Percentiles rank a stretch among this genome's conserved stretches.
These are phyloP conservation scores for Oligia strigilis DNA, from an alignment of 2,888 invertebrate genomes.

Conservation along the genomic window DNA sequence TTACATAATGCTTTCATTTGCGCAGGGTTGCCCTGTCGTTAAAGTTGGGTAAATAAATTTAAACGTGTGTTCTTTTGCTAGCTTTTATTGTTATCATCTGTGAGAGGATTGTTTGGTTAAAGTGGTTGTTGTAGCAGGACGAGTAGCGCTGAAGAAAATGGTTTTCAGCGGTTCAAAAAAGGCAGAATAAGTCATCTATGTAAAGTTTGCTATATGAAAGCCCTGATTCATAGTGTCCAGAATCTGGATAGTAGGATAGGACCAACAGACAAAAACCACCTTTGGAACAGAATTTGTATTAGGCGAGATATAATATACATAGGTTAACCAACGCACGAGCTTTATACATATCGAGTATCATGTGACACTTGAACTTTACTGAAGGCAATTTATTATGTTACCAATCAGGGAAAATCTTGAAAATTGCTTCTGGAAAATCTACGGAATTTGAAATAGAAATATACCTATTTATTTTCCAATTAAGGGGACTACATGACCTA, in stretches of 20 bases:
- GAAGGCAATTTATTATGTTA: not conserved
- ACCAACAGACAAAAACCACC: not conserved
- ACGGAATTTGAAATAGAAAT: too few relatives aligned
- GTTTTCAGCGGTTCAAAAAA: not conserved
- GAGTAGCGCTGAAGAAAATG: not conserved
- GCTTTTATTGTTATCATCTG: constrained; percentile 15
- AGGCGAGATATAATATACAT: not conserved
- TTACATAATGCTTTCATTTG: constrained; percentile 67
- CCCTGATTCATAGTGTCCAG: too few relatives aligned
- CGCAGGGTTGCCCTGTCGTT: constrained; percentile 37
- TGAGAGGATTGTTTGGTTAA: not conserved
- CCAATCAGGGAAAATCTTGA: not conserved
- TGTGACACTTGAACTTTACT: not conserved
- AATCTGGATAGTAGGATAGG: not conserved
- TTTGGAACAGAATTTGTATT: not conserved
- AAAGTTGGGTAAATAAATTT: constrained; percentile 42
- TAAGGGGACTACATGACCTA: too few relatives aligned
- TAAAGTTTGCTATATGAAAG: too few relatives aligned
- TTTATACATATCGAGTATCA: not conserved
- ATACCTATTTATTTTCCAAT: too few relatives aligned
- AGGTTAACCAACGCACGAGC: not conserved
- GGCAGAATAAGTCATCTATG: too few relatives aligned
- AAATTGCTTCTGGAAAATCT: not conserved
- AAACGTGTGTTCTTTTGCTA: constrained; percentile 31
- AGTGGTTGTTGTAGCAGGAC: not conserved